Evolutionary conservation across 2,113 vertebrate genomes (phyloP).

Genomic region (Eurypyga helias): DNA sequence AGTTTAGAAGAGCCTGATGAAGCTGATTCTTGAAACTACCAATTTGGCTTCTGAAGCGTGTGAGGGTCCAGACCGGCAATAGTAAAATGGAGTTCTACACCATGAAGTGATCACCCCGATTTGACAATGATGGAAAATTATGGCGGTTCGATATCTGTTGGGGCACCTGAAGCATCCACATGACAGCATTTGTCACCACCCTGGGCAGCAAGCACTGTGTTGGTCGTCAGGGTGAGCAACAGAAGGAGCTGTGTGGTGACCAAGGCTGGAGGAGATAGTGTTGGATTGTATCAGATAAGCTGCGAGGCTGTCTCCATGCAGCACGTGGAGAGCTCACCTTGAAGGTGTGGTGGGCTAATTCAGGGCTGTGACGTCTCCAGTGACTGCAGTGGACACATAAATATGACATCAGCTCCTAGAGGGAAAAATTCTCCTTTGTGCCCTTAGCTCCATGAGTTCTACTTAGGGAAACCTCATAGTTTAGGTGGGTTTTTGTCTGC

Average conservation of each 20-base stretch:
- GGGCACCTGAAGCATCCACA: neutral
- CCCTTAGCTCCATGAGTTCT: neutral
- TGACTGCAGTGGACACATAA: neutral
- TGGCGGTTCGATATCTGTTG: neutral
- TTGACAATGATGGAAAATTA: neutral
- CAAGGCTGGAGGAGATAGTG: neutral
- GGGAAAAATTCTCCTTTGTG: neutral
- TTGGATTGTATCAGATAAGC: neutral
- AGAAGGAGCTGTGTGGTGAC: neutral
- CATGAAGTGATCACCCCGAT: accelerated
- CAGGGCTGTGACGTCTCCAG: neutral
- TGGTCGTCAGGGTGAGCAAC: neutral
- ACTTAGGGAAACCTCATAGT: neutral
- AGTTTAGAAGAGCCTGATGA: neutral
- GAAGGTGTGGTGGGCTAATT: neutral
- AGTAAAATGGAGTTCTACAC: neutral
- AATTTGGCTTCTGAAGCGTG: neutral
- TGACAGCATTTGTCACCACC: neutral
- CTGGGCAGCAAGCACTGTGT: neutral
- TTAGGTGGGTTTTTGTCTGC: neutral
- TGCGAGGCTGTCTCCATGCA: neutral
- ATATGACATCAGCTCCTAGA: neutral
- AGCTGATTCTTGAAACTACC: slow-evolving; percentile 9
- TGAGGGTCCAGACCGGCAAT: neutral
- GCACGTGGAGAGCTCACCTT: neutral